phyloP scores from a whole-genome alignment of 2,797 vertebrate species.

The Fratercula arctica region DNA sequence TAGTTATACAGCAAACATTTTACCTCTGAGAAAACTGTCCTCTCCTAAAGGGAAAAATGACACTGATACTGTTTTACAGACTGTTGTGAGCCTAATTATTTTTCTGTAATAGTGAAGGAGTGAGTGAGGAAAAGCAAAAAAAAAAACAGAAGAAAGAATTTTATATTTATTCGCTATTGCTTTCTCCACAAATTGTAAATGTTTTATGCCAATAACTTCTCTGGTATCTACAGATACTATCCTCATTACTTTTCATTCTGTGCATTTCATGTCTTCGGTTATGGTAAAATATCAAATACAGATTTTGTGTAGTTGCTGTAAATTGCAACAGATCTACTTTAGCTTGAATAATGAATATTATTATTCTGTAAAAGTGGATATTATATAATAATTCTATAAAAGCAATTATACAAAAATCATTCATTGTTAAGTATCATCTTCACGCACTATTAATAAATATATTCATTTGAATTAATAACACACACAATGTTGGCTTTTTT shows the following conservation, averaged over 20 bases:
- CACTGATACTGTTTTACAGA: background rate
- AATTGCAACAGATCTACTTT: background rate
- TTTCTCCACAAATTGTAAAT: background rate
- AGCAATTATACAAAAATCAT: background rate
- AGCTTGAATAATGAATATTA: background rate
- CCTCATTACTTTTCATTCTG: background rate
- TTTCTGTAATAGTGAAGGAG: background rate
- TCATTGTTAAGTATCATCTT: background rate
- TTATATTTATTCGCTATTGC: background rate
- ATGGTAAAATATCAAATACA: background rate
- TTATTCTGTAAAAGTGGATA: background rate
- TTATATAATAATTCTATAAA: background rate
- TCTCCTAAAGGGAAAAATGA: background rate
- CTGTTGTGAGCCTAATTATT: background rate
- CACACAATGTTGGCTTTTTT: background rate
- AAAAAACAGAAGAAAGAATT: background rate
- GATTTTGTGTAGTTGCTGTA: background rate
- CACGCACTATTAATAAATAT: background rate
- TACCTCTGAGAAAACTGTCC: background rate
- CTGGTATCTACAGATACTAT: background rate
- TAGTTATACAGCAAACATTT: background rate
- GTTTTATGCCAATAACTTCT: background rate
- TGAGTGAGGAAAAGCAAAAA: background rate
- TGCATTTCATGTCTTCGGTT: background rate
- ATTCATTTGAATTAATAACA: background rate